Evolutionary conservation across 2,113 vertebrate species (phyloP).

Genomic region (Climacteris rufus): DNA sequence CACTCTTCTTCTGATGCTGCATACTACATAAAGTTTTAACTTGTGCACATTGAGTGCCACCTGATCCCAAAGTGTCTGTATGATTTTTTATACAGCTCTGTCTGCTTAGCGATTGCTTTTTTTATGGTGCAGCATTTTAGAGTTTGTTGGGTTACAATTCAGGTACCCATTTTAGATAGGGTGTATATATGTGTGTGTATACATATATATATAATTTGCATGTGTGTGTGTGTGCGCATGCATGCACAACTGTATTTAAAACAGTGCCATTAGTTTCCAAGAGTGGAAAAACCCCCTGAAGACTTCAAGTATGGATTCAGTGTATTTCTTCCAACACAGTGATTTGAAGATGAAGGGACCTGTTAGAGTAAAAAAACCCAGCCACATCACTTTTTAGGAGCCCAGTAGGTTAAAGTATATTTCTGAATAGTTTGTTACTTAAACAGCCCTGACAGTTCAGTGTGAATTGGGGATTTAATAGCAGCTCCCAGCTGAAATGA

Average conservation of each 20-base stretch:
- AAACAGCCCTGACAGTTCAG: slow-evolving; percentile 5
- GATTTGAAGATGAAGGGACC: not conserved
- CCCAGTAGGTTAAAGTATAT: not conserved
- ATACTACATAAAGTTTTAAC: not conserved
- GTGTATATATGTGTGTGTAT: not conserved
- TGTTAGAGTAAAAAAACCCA: not conserved
- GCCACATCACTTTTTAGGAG: not conserved
- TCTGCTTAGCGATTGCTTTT: not conserved
- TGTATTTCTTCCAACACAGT: not conserved
- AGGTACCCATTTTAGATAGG: not conserved
- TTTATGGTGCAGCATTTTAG: not conserved
- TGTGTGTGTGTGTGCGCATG: too few species aligned
- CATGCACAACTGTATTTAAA: not conserved
- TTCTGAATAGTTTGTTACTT: slow-evolving; percentile 23
- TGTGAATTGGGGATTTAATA: slow-evolving; percentile 37
- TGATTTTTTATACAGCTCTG: not conserved
- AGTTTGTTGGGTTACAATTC: not conserved
- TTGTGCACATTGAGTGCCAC: not conserved
- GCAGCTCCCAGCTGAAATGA: slow-evolving; percentile 28
- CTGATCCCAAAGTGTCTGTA: not conserved
- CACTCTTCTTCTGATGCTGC: not conserved
- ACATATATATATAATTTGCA: not conserved
- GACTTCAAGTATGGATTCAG: not conserved
- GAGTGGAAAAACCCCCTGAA: not conserved
- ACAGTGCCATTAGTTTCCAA: not conserved